A percentile compares a stretch with the other conserved stretches of the same genome.
phyloP scores from a whole-genome alignment of 2,888 invertebrate genomes.

The Eupelmus urozonus region DNA sequence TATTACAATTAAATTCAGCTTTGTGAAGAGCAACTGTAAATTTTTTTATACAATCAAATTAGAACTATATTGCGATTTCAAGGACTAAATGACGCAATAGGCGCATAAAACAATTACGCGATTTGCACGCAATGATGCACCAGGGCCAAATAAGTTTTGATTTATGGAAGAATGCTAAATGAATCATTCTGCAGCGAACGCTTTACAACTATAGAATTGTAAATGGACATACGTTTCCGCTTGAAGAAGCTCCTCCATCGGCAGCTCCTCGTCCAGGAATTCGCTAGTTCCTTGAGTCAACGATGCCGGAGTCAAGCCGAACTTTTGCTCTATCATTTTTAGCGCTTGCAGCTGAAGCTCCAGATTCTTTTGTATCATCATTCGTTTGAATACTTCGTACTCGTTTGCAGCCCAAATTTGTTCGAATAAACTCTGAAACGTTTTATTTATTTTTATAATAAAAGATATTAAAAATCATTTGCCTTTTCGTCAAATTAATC shows the following conservation, averaged over 20 bases:
- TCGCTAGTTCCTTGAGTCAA: conserved; percentile 75
- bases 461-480: neutral
- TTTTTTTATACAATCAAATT: no score
- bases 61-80: no score
- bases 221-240: conserved; percentile 70
- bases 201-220: conserved; percentile 9
- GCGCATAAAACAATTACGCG: no score
- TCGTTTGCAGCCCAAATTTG: conserved; percentile 97
- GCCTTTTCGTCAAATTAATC: neutral
- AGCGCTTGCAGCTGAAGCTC: conserved; percentile 93
- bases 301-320: conserved; percentile 83
- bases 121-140: no score
- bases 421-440: conserved; percentile 81
- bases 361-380: conserved; percentile 96
- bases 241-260: conserved; percentile 82
- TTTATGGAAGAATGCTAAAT: conserved; percentile 18
- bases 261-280: conserved; percentile 75
- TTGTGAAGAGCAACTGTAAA: no score
- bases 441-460: neutral
- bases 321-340: conserved; percentile 89
- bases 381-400: conserved; percentile 90
- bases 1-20: no score
- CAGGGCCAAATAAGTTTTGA: no score
- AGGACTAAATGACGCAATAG: no score
- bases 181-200: neutral